Base-by-base conservation (phyloP, 2,797 vertebrate genomes). In the Distichodus sexfasciatus region DNA sequence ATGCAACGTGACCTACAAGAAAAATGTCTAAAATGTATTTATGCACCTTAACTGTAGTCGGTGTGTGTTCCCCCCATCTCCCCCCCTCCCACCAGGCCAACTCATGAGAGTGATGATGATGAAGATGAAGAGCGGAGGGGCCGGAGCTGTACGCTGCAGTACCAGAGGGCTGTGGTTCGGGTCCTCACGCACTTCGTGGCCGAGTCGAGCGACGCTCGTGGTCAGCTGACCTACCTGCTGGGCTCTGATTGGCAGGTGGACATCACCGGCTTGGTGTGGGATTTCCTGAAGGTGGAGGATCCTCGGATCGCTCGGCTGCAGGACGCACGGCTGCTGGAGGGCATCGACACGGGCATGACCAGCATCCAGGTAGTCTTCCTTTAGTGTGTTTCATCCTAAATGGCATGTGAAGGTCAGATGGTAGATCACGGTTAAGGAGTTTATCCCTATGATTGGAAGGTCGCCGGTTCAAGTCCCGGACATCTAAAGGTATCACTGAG, bases 181-280 rank as follows among this genome's bases (percentile, higher is more conserved):
- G 93, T 99, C 44, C 92, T 99, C 50, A 95, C 96, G 0, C 93
- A 95, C 60, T 98, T 99, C 2, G 93, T 97, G 14, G 91, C 94
- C 0, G 95, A 99, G 77, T 89, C 92, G 0, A 76, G 91, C 0
- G 90, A 91, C 10, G 87, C 90, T 0, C 91, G 91, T 79, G 92
- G 91, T 0, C 94, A 93, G 82, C 91, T 87, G 24, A 85, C 79
- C 68, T 93, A 88, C 82, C 87, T 98, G 88, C 89, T 99, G 47
- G 90, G 93, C 60, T 87, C 92, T 0, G 93, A 96, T 19, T 98
- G 95, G 97, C 97, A 97, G 79, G 87, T 95, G 19, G 97, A 99
- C 85, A 90, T 99, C 79, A 97, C 95, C 0, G 92, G 94, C 78
- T 83, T 99, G 71, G 94, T 99, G 38, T 90, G 85, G 66, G 94